A percentile compares a stretch with the other conserved stretches of the same genome.
phyloP scores from a whole-genome alignment of 2,888 invertebrate species.

The Limnephilus rhombicus region DNA sequence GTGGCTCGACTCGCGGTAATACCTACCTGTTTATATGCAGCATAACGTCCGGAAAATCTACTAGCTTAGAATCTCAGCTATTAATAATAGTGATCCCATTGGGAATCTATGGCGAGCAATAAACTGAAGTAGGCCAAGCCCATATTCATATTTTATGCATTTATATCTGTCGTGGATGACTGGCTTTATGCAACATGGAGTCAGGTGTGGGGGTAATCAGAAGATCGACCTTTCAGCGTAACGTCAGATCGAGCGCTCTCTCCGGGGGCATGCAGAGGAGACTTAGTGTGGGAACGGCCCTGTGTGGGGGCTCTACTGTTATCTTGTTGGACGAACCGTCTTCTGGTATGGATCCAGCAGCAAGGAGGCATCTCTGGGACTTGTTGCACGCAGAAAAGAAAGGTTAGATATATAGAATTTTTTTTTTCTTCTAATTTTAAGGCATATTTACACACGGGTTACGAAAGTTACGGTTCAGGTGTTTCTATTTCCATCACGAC shows the following conservation, averaged over 20 bases:
- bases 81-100: too few relatives aligned
- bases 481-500: too few relatives aligned
- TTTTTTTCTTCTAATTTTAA: not conserved
- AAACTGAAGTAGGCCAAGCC: too few relatives aligned
- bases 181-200: not conserved
- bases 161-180: too few relatives aligned
- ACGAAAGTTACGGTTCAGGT: too few relatives aligned
- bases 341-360: slow-evolving; percentile 93
- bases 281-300: slow-evolving; percentile 85
- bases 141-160: too few relatives aligned
- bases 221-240: slow-evolving; percentile 70
- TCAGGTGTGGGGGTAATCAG: not conserved
- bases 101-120: too few relatives aligned
- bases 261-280: slow-evolving; percentile 90
- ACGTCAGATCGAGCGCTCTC: slow-evolving; percentile 78
- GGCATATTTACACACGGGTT: not conserved
- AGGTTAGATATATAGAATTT: slow-evolving; percentile 69
- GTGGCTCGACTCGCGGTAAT: too few relatives aligned
- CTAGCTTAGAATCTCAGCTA: too few relatives aligned
- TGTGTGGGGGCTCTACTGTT: slow-evolving; percentile 86
- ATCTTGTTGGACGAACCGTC: slow-evolving; percentile 88
- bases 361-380: slow-evolving; percentile 91
- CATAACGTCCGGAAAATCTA: too few relatives aligned
- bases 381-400: slow-evolving; percentile 84
- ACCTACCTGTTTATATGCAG: too few relatives aligned